These are phyloP conservation scores for Sthenelais limicola DNA, from an alignment of 2,888 invertebrate species.

Conservation along the genomic window DNA sequence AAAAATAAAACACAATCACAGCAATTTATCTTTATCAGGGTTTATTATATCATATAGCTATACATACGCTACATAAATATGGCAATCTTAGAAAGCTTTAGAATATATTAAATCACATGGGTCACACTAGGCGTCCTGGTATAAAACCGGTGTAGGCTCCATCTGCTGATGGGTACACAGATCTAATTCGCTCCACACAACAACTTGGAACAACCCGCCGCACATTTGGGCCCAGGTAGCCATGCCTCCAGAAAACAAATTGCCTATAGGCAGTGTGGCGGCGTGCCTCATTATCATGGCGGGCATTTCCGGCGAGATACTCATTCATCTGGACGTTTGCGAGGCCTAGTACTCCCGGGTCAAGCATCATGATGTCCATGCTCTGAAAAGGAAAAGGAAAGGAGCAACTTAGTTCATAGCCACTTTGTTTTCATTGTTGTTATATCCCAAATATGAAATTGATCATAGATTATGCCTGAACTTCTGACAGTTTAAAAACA, in stretches of 20 bases:
- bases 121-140: too few species aligned
- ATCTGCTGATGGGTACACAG: constrained; percentile 48
- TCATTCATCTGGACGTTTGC: constrained; percentile 42
- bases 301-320: constrained; percentile 23
- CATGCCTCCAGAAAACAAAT: constrained; percentile 49
- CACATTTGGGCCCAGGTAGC: constrained; percentile 46
- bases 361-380: constrained; percentile 40
- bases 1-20: too few species aligned
- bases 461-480: too few species aligned
- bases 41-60: neutral
- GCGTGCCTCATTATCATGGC: constrained; percentile 43
- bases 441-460: too few species aligned
- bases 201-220: constrained; percentile 50
- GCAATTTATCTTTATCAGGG: neutral
- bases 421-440: too few species aligned
- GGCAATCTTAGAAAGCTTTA: neutral
- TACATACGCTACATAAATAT: neutral
- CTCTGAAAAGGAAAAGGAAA: too few species aligned
- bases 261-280: constrained; percentile 51
- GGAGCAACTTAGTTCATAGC: too few species aligned
- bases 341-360: constrained; percentile 44
- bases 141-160: constrained; percentile 47
- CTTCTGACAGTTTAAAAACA: too few species aligned
- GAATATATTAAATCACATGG: too few species aligned
- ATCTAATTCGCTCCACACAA: constrained; percentile 50